Percentiles rank a stretch among this genome's conserved stretches.
Conservation (phyloP, 64 coral and sea anemone genomes). For the Pocillopora verrucosa region DNA sequence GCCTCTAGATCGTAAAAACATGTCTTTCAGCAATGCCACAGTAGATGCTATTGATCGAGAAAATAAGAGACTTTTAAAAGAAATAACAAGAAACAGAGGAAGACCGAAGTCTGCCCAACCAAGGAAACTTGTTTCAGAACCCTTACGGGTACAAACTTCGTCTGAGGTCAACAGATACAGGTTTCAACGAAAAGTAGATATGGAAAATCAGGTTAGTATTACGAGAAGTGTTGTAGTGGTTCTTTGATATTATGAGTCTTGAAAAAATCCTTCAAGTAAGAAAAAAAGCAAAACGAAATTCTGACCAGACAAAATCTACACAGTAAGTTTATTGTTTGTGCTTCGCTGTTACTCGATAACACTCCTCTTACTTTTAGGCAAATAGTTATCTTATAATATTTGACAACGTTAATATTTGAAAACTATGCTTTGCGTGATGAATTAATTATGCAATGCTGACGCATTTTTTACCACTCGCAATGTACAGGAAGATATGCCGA, state of each 20-base stretch:
- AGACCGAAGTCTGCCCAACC: conserved; percentile 73
- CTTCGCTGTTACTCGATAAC: no score
- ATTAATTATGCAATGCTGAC: not conserved
- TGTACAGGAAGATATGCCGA: not conserved
- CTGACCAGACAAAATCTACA: no score
- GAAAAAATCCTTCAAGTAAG: no score
- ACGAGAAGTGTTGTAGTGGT: no score
- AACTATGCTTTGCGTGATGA: not conserved
- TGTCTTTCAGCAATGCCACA: conserved; percentile 92
- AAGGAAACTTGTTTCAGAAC: conserved; percentile 65
- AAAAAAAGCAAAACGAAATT: no score
- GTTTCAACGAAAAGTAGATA: conserved; percentile 90
- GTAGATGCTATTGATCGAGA: conserved; percentile 93
- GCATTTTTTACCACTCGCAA: not conserved
- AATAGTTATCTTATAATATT: not conserved
- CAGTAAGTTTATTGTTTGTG: no score
- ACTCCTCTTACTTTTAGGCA: no score
- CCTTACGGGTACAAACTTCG: conserved; percentile 84
- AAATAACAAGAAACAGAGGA: conserved; percentile 67
- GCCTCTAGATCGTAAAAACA: conserved; percentile 81
- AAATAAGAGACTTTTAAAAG: conserved; percentile 85
- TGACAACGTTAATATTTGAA: not conserved
- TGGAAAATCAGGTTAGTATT: conserved; percentile 80
- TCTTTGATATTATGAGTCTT: no score
- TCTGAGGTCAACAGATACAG: conserved; percentile 94